Percentiles rank a stretch among this genome's conserved stretches.
phyloP scores from a whole-genome alignment of 2,113 vertebrate genomes.

The Grammomys dolichurus region DNA sequence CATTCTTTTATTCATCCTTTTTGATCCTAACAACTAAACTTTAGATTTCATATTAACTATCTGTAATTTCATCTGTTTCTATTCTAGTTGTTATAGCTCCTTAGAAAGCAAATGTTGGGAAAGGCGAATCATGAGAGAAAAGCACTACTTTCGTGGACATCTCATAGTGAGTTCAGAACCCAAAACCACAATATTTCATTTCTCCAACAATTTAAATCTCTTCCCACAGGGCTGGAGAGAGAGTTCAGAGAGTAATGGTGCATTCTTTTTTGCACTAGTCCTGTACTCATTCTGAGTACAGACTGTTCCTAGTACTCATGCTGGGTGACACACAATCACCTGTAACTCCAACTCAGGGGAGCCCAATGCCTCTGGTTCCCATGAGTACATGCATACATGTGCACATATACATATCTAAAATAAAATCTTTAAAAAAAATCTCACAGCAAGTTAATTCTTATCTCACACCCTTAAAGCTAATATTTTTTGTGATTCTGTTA shows the following conservation, averaged over 20 bases:
- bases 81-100: neutral
- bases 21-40: neutral
- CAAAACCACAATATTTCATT: neutral
- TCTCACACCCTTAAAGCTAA: neutral
- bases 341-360: neutral
- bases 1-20: neutral
- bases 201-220: neutral
- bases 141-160: neutral
- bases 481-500: neutral
- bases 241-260: neutral
- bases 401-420: neutral
- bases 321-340: neutral
- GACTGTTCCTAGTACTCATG: neutral
- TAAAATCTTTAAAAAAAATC: neutral
- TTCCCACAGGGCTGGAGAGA: neutral
- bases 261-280: neutral
- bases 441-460: neutral
- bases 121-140: neutral
- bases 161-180: neutral
- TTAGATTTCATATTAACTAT: neutral
- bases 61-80: neutral
- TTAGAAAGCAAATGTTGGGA: neutral
- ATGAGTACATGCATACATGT: neutral
- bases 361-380: rapidly evolving
- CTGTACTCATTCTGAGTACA: neutral